phyloP scores from a whole-genome alignment of 1,140 invertebrate genomes.

The Bombus confusus region DNA sequence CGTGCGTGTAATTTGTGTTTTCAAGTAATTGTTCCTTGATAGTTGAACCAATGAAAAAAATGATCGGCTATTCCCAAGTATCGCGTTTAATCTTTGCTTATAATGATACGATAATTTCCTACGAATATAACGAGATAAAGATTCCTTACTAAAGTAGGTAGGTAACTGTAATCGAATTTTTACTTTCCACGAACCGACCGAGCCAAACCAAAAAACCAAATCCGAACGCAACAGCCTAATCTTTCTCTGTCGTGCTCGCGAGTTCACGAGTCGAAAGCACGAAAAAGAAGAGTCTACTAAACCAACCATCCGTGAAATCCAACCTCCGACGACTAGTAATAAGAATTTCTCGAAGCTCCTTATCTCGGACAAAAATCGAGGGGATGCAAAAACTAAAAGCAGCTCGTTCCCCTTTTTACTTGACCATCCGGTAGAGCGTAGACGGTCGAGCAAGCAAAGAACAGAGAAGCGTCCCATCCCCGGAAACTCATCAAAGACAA shows the following conservation, averaged over 20 bases:
- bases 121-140: too few relatives aligned
- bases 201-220: background rate
- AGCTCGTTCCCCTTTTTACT: background rate
- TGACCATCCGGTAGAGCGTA: background rate
- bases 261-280: background rate
- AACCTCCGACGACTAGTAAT: background rate
- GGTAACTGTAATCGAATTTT: background rate
- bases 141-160: too few relatives aligned
- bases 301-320: background rate
- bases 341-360: background rate
- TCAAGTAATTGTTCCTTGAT: too few relatives aligned
- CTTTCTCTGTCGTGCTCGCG: too few relatives aligned
- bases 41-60: too few relatives aligned
- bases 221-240: background rate
- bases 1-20: too few relatives aligned
- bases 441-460: background rate
- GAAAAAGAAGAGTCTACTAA: background rate
- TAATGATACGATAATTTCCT: too few relatives aligned
- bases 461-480: background rate
- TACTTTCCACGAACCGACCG: background rate
- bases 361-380: background rate
- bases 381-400: background rate
- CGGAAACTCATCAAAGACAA: conserved; percentile 30
- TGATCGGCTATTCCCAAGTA: too few relatives aligned
- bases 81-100: too few relatives aligned